Conservation (phyloP, 1,140 invertebrate genomes). For the Kradibia gibbosae region DNA sequence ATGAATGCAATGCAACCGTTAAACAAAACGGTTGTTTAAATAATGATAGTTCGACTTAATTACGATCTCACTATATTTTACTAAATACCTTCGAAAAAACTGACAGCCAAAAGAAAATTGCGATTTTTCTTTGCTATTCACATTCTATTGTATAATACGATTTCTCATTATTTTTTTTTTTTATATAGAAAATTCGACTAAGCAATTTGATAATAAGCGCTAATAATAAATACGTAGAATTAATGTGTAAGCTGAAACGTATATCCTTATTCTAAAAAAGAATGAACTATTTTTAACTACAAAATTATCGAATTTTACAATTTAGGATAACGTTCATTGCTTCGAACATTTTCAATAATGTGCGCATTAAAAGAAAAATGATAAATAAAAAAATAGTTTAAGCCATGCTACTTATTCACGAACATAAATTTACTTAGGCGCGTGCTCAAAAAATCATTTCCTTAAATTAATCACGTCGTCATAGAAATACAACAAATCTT, state of each 20-base stretch:
- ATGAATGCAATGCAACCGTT: constrained; percentile 43
- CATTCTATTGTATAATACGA: background rate
- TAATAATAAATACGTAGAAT: constrained; percentile 40
- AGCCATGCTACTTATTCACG: constrained; percentile 13
- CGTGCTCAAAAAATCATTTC: constrained; percentile 3
- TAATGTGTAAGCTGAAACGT: constrained; percentile 33
- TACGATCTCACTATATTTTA: constrained; percentile 39
- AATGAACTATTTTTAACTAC: constrained; percentile 22
- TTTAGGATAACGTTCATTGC: constrained; percentile 32
- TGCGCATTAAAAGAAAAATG: constrained; percentile 32
- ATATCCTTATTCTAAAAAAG: constrained; percentile 34
- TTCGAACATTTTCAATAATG: constrained; percentile 27
- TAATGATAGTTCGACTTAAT: constrained; percentile 36
- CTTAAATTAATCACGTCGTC: constrained; percentile 10
- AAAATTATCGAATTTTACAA: constrained; percentile 36
- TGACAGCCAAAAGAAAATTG: constrained; percentile 28
- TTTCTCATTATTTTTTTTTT: background rate
- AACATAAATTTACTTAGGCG: constrained; percentile 3
- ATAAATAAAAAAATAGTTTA: constrained; percentile 30
- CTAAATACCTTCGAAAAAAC: constrained; percentile 33
- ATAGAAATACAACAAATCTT: constrained; percentile 16
- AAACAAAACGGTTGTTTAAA: constrained; percentile 29
- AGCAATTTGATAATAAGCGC: constrained; percentile 11
- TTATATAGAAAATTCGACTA: constrained; percentile 29
- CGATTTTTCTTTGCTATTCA: constrained; percentile 13